Evolutionary conservation across 2,888 invertebrate species (phyloP).

Genomic region (Amphipoea oculea): DNA sequence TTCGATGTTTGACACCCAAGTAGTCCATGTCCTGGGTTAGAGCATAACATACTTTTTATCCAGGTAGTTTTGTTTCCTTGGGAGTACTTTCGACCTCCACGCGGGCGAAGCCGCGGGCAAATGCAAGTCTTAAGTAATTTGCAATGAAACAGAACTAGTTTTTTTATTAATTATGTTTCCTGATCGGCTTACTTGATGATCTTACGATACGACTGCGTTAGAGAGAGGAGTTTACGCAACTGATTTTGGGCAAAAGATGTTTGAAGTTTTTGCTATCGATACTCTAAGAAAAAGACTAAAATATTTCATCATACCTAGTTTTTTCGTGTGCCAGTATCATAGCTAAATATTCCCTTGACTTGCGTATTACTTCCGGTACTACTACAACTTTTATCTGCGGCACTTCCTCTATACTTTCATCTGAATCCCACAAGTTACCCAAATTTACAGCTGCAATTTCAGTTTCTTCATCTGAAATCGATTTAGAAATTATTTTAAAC

Average conservation of each 20-base stretch:
- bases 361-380: conserved; percentile 73
- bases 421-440: conserved; percentile 73
- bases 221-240: no score
- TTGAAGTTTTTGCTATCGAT: no score
- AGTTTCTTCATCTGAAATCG: conserved; percentile 13
- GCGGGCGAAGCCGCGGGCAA: not conserved
- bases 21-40: not conserved
- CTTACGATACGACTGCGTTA: no score
- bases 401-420: conserved; percentile 40
- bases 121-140: no score
- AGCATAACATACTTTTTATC: not conserved
- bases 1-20: not conserved
- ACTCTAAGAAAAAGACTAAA: not conserved
- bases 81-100: not conserved
- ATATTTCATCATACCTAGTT: conserved; percentile 72
- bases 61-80: no score
- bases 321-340: conserved; percentile 82
- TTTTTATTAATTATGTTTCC: not conserved
- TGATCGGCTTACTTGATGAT: not conserved
- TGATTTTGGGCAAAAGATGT: no score
- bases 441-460: conserved; percentile 19
- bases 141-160: no score
- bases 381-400: conserved; percentile 47
- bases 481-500: not conserved
- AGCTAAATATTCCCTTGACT: conserved; percentile 67